A percentile compares a stretch with the other conserved stretches of the same genome.
Evolutionary conservation across 2,797 vertebrate species (phyloP).

Genomic region (Gymnoscopelus braueri): DNA sequence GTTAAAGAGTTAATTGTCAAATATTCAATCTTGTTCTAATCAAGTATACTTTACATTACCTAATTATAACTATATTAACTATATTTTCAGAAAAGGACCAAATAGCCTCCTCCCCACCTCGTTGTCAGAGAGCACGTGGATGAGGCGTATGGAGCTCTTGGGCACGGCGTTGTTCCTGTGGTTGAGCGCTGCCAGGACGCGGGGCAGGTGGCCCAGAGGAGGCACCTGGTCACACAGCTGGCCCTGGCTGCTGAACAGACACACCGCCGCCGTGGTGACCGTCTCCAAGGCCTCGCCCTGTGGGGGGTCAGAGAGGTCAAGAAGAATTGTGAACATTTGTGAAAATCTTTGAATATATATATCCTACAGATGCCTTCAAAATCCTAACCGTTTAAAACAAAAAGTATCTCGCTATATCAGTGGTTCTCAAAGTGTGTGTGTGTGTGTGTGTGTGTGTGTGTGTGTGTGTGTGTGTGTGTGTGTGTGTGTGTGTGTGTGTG

Average conservation of each 20-base stretch:
- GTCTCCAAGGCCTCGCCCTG: slow-evolving; percentile 97
- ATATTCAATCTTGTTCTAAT: too few species aligned
- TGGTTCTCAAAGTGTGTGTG: background rate
- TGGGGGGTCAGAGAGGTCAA: slow-evolving; percentile 2
- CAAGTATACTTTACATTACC: too few species aligned
- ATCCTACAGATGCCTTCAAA: too few species aligned
- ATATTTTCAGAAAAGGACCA: too few species aligned
- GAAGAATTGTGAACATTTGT: too few species aligned
- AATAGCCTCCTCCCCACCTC: slow-evolving; percentile 80
- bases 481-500: background rate
- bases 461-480: background rate
- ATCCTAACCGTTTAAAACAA: too few species aligned
- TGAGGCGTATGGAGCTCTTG: slow-evolving; percentile 94
- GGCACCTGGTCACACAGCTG: slow-evolving; percentile 98
- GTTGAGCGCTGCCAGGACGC: slow-evolving; percentile 92
- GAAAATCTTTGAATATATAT: too few species aligned
- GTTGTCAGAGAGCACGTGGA: slow-evolving; percentile 94
- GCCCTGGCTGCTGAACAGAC: slow-evolving; percentile 92
- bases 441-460: background rate
- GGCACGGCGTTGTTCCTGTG: slow-evolving; percentile 96
- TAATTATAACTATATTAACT: too few species aligned
- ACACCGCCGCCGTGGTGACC: slow-evolving; percentile 93
- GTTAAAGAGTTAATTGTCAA: too few species aligned
- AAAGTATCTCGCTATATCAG: too few species aligned
- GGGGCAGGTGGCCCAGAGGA: slow-evolving; percentile 94